These are phyloP conservation scores for Acrossocheilus wenchowensis DNA, from an alignment of 2,797 vertebrate species.

Conservation along the genomic window DNA sequence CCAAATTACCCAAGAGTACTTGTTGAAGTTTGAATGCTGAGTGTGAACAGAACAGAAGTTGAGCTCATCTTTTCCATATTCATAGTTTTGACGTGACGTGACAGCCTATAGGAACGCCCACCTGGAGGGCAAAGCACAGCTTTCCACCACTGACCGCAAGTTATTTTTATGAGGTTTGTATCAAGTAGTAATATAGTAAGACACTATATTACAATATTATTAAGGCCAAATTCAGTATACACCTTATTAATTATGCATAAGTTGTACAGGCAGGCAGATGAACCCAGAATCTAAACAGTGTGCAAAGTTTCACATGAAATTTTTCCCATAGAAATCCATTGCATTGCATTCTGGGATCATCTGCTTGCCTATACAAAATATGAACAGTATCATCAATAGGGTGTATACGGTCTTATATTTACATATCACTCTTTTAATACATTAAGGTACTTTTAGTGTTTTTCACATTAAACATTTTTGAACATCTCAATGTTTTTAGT, in stretches of 20 bases:
- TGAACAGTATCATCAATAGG: not conserved
- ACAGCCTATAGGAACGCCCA: not conserved
- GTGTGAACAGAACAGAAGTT: constrained; percentile 6
- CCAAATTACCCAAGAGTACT: constrained; percentile 3
- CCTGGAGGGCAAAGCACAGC: not conserved
- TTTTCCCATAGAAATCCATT: not conserved
- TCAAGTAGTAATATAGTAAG: not conserved
- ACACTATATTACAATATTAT: not conserved
- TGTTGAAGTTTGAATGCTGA: constrained; percentile 16
- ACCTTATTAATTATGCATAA: not conserved
- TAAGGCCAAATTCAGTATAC: not conserved
- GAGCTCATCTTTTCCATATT: not conserved
- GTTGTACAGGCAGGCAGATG: not conserved
- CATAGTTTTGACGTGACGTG: not conserved
- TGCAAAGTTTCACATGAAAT: not conserved
- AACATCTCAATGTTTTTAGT: not conserved
- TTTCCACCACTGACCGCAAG: not conserved
- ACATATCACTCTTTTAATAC: not conserved
- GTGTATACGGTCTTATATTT: not conserved
- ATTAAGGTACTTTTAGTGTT: not conserved
- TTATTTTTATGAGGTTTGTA: not conserved
- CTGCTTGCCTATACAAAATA: not conserved
- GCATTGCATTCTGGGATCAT: not conserved
- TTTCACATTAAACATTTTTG: not conserved
- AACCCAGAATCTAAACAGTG: not conserved